A percentile compares a stretch with the other conserved stretches of the same genome.
Evolutionary conservation across 2,888 invertebrate genomes (phyloP).

Genomic region (Meganola albula): DNA sequence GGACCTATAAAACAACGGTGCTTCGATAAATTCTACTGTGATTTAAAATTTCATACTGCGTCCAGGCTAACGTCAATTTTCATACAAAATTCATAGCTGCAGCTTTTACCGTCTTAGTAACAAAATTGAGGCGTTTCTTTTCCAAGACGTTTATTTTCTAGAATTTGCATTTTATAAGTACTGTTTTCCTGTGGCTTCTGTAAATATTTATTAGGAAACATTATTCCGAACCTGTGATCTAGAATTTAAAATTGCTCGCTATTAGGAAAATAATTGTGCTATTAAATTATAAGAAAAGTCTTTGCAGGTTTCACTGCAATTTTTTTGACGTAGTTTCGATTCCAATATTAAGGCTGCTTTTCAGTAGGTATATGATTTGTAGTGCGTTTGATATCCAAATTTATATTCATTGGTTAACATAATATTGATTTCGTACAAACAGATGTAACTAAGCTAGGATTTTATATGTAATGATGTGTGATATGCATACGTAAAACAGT

Average conservation of each 20-base stretch:
- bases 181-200: slow-evolving; percentile 18
- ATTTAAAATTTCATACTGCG: slow-evolving; percentile 43
- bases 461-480: too few species aligned
- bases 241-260: slow-evolving; percentile 16
- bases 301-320: too few species aligned
- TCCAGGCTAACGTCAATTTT: slow-evolving; percentile 42
- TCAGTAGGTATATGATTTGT: too few species aligned
- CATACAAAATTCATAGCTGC: slow-evolving; percentile 42
- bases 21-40: slow-evolving; percentile 34
- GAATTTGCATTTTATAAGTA: slow-evolving; percentile 26
- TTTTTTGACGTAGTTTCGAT: too few species aligned
- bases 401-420: too few species aligned
- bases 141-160: slow-evolving; percentile 23
- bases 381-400: too few species aligned
- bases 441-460: too few species aligned
- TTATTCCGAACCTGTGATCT: slow-evolving; percentile 20
- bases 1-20: slow-evolving; percentile 33
- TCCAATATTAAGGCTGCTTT: too few species aligned
- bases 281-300: too few species aligned
- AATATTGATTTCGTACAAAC: too few species aligned
- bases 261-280: too few species aligned
- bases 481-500: too few species aligned
- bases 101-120: slow-evolving; percentile 28
- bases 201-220: slow-evolving; percentile 32
- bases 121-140: slow-evolving; percentile 27